Base-by-base conservation (phyloP, 2,797 vertebrate species). In the Gobionotothen gibberifrons region DNA sequence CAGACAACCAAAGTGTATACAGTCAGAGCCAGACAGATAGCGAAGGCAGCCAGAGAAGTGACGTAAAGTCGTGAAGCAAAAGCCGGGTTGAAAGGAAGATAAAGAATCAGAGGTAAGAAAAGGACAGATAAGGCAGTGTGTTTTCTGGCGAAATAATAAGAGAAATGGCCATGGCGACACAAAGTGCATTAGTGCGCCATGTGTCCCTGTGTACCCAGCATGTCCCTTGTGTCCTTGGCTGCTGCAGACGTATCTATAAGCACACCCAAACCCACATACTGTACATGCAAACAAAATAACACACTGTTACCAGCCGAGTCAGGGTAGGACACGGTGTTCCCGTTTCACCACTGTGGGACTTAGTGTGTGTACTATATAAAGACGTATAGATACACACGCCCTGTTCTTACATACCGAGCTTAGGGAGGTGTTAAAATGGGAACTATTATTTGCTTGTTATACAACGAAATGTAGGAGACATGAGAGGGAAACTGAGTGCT, bases 251-350 rank as follows among this genome's bases (percentile, higher is more conserved):
- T 67, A 5, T 69, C 49, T 69, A 48, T 67, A 79, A 47, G 32
- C 44, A 49, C 67, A 49, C 42, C 56, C 72, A 70, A 59, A 83
- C 69, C 64, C 44, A 53, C 65, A 61, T 11, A 44, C 19, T n/a
- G 40, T 16, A 47, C 60, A 59, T 62, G 59, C 56, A 76, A 43
- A 69, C 46, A 63, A 55, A 74, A 70, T 46, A 56, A 79, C 74
- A 66, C 32, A 60, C 46, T 59, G 48, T 72, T 55, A 72, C 57
- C 72, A 63, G 72, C 63, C 19, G 19, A 46, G 75, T 71, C 67
- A 68, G 49, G 49, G 62, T 57, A 74, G 77, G 79, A 86, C 76
- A 76, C 66, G 0, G 29, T 87, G 84, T 87, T 85, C 64, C 44
- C 51, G 16, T 68, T 66, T 9, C 49, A 74, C 51, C 58, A 3